Evolutionary conservation across 1,140 invertebrate genomes (phyloP).

Genomic region (Cyphomyrmex costatus): DNA sequence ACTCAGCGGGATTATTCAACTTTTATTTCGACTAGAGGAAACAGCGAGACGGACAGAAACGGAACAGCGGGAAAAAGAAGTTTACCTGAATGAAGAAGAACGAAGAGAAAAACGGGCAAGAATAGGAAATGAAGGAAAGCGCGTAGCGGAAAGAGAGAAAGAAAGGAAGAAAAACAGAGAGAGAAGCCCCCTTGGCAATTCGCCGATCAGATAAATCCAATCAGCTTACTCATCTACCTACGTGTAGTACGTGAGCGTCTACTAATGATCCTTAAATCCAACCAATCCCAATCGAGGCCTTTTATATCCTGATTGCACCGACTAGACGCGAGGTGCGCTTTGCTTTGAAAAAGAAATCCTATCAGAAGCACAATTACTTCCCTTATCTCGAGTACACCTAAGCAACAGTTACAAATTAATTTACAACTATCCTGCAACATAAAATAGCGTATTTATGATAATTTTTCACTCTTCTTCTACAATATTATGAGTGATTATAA

Average conservation of each 20-base stretch:
- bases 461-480: neutral
- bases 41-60: slow-evolving; percentile 20
- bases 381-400: slow-evolving; percentile 14
- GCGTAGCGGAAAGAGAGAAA: neutral
- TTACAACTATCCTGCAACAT: neutral
- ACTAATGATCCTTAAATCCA: slow-evolving; percentile 83
- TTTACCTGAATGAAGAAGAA: slow-evolving; percentile 22
- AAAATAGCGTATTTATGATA: neutral
- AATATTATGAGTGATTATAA: neutral
- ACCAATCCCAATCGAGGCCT: slow-evolving; percentile 80
- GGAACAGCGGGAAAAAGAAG: slow-evolving; percentile 43
- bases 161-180: neutral
- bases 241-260: slow-evolving; percentile 76
- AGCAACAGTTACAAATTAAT: slow-evolving; percentile 32
- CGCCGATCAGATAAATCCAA: slow-evolving; percentile 84
- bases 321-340: slow-evolving; percentile 50
- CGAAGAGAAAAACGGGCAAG: slow-evolving; percentile 59
- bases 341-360: slow-evolving; percentile 36
- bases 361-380: slow-evolving; percentile 28
- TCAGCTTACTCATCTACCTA: slow-evolving; percentile 84
- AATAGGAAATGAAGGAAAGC: slow-evolving; percentile 71
- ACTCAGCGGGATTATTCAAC: slow-evolving; percentile 74
- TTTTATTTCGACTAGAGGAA: slow-evolving; percentile 67
- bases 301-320: slow-evolving; percentile 78
- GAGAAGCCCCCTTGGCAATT: slow-evolving; percentile 74